Percentiles rank a stretch among this genome's conserved stretches.
Conservation (phyloP, 2,113 vertebrate species). For the Loxodonta africana region DNA sequence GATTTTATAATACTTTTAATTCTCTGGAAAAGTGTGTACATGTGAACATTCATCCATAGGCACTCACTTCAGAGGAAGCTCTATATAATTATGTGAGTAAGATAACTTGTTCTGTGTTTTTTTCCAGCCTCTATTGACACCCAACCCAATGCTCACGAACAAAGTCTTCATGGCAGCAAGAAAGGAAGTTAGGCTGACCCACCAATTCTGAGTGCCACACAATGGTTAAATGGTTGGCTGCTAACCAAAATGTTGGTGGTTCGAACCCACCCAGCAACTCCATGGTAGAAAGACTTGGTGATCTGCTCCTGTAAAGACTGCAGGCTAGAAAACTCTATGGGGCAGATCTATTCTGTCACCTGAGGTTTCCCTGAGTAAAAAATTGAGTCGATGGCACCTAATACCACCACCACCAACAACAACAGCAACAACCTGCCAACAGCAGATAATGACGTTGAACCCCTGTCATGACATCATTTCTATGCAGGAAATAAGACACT, state of each 20-base stretch:
- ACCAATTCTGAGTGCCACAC: background rate
- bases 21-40: background rate
- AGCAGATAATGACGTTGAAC: too few relatives aligned
- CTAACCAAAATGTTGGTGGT: too few relatives aligned
- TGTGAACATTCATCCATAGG: background rate
- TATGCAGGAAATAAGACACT: background rate
- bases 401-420: too few relatives aligned
- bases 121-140: background rate
- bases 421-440: too few relatives aligned
- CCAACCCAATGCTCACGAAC: background rate
- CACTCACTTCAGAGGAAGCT: background rate
- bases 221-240: too few relatives aligned
- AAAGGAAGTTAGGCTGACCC: background rate
- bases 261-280: too few relatives aligned
- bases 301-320: too few relatives aligned
- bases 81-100: background rate
- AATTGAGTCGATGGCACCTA: too few relatives aligned
- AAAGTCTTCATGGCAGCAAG: background rate
- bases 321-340: too few relatives aligned
- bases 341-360: too few relatives aligned
- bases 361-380: too few relatives aligned
- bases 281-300: too few relatives aligned
- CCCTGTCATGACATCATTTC: background rate
- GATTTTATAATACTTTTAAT: background rate
- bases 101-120: background rate